Evolutionary conservation across 2,888 invertebrate species (phyloP), one percentile per base, ranked within the genome.

Genomic region (Ormyrus nitidulus): DNA sequence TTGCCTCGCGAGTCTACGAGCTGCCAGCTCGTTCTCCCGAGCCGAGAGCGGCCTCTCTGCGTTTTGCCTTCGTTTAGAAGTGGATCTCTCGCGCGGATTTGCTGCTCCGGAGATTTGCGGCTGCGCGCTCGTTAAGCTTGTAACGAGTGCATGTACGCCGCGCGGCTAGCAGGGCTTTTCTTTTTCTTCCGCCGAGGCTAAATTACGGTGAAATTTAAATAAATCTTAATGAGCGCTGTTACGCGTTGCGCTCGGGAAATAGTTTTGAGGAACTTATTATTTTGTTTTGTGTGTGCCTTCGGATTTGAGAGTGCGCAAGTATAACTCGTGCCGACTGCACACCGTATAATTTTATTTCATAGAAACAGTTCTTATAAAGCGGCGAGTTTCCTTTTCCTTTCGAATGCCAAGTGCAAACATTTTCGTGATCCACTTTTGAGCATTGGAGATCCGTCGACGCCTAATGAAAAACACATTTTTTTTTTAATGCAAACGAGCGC

Each of bases 161-260:
- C 34, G 54, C 19, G 13, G 34, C 9, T 19, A n/a, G 6, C 51
- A n/a, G 51, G 8, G 46, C 49, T 54, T 51, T 72, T 68, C n/a
- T 71, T 68, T 68, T 61, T 73, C 46, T 59, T 34, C 34, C 34
- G 34, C 64, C 19, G 59, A 54, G 34, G 49, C 5, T 66, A 59
- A 77, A 72, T 66, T 70, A 70, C 44, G 64, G 53, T 11, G 56
- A 48, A 59, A 64, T 77, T 71, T 65, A 34, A 34, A 34, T 65
- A 71, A 58, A 53, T 53, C 66, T n/a, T 53, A 53, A 59, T 10
- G 46, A 77, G 59, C 13, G 48, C 19, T 44, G 49, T 19, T 61
- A 6, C 11, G 9, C 49, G 11, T 2, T 10, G 6, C 7, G 13
- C 11, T 46, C 34, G 34, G 48, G 13, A 69, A 59, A 53, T 64